These are phyloP conservation scores for Sympetrum striolatum DNA, from an alignment of 2,888 invertebrate genomes.

Conservation along the genomic window DNA sequence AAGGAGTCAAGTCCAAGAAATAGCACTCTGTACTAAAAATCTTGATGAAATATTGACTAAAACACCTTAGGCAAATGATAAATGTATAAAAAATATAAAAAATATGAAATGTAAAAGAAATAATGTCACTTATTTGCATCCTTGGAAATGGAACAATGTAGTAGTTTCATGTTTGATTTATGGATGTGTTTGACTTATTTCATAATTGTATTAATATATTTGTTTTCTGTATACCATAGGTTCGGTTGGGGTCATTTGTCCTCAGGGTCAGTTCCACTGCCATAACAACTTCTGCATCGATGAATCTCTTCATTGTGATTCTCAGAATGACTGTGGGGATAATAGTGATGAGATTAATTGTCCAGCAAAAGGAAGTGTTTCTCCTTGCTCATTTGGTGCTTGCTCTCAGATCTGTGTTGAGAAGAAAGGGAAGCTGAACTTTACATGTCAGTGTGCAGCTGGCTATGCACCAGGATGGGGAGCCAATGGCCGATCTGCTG, in stretches of 20 bases:
- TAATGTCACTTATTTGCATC: too few relatives aligned
- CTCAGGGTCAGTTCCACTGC: conserved; percentile 54
- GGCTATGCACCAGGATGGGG: conserved; percentile 63
- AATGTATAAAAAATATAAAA: too few relatives aligned
- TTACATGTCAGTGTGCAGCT: conserved; percentile 68
- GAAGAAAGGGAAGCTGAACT: conserved; percentile 63
- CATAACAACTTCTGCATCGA: conserved; percentile 56
- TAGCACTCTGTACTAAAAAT: too few relatives aligned
- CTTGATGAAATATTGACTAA: too few relatives aligned
- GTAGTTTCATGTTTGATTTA: too few relatives aligned
- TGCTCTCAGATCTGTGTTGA: conserved; percentile 81
- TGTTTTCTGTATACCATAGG: background rate
- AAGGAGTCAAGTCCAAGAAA: too few relatives aligned
- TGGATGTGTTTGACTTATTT: too few relatives aligned
- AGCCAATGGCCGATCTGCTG: conserved; percentile 48
- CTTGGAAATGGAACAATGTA: too few relatives aligned
- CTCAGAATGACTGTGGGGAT: conserved; percentile 56
- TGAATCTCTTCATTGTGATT: conserved; percentile 54
- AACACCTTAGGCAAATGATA: too few relatives aligned
- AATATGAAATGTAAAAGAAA: too few relatives aligned
- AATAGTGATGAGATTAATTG: conserved; percentile 59
- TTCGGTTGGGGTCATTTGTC: background rate
- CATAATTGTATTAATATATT: background rate
- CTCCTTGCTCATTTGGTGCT: conserved; percentile 71
- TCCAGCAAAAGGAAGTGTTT: conserved; percentile 45